Evolutionary conservation across 2,888 invertebrate species (phyloP), one percentile per base, ranked within the genome.

Genomic region (Oeneis ivallda): DNA sequence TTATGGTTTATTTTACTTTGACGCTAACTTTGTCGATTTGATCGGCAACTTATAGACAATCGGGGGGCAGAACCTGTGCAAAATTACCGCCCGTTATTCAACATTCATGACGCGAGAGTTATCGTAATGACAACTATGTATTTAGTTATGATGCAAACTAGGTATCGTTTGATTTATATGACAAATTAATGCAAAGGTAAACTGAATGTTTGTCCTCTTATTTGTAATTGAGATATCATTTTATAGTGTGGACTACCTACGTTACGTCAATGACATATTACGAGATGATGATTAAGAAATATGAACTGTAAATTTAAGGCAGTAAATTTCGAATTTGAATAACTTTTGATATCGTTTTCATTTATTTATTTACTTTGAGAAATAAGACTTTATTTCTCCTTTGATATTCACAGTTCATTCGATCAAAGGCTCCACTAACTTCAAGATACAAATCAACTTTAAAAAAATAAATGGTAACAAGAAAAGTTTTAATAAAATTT

Each of bases 331-430:
- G 8, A 45, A 58, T 32, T 45, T 4, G 1, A 17, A 8, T 58
- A 32, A n/a, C 15, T 13, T 53, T 1, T 1, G 6, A 10, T 41
- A 15, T 41, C 19, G 41, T 19, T 39, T 56, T 56, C n/a, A 39
- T 56, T 56, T 56, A 56, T 58, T 58, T 58, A 58, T 58, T 58
- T 58, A 58, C 58, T 34, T 58, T 58, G 5, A 15, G 45, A 58
- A 56, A 8, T 37, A 37, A 37, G 6, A 58, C 26, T 32, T 58
- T 58, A 45, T 32, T 45, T 47, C 43, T 45, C 32, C 58, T 45
- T n/a, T n/a, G 45, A 10, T 45, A 45, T 34, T 34, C 9, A 34
- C n/a, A 32, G 10, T 15, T 26, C 58, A 58, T 58, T 58, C 45
- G 32, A 45, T 58, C 32, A 45, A 34, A 58, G 58, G 15, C 34